A percentile compares a stretch with the other conserved stretches of the same genome.
phyloP scores from a whole-genome alignment of 2,888 invertebrate genomes.

The Cordylochernes scorpioides region DNA sequence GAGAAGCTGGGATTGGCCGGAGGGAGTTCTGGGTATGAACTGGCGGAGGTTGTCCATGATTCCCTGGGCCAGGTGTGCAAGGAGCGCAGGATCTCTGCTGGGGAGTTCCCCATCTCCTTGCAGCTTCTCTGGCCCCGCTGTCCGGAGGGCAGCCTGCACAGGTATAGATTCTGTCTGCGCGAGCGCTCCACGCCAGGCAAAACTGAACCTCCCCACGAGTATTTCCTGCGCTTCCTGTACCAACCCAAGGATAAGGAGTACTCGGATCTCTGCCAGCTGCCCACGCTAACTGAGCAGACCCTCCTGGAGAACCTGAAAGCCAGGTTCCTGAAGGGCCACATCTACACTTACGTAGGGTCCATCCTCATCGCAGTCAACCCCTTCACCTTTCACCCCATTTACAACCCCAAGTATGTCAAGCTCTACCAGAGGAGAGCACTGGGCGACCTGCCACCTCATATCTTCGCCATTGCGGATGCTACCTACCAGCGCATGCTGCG shows the following conservation, averaged over 20 bases:
- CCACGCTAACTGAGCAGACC: slow-evolving; percentile 78
- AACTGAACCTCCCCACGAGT: slow-evolving; percentile 64
- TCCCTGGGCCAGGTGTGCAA: slow-evolving; percentile 57
- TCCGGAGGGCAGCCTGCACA: slow-evolving; percentile 13
- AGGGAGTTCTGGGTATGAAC: slow-evolving; percentile 41
- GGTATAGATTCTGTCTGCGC: slow-evolving; percentile 50
- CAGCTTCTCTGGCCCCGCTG: slow-evolving; percentile 26
- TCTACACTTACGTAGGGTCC: slow-evolving; percentile 84
- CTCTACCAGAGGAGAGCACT: slow-evolving; percentile 73
- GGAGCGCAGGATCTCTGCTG: slow-evolving; percentile 53
- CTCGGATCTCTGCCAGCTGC: slow-evolving; percentile 78
- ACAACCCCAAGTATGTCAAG: slow-evolving; percentile 89
- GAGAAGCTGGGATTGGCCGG: slow-evolving; percentile 33
- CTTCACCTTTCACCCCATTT: slow-evolving; percentile 66
- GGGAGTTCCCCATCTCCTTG: slow-evolving; percentile 27
- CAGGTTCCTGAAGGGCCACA: slow-evolving; percentile 66
- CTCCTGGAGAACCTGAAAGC: slow-evolving; percentile 63
- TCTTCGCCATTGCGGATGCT: slow-evolving; percentile 81
- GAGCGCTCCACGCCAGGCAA: slow-evolving; percentile 42
- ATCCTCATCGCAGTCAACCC: slow-evolving; percentile 75
- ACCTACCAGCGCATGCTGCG: slow-evolving; percentile 83
- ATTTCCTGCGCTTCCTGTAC: slow-evolving; percentile 63
- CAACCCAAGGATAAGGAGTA: slow-evolving; percentile 81
- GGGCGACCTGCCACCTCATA: slow-evolving; percentile 77
- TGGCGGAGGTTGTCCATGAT: slow-evolving; percentile 24